Percentiles rank a stretch among this genome's conserved stretches.
Conservation (phyloP, 2,113 vertebrate genomes). For the Fregetta grallaria region DNA sequence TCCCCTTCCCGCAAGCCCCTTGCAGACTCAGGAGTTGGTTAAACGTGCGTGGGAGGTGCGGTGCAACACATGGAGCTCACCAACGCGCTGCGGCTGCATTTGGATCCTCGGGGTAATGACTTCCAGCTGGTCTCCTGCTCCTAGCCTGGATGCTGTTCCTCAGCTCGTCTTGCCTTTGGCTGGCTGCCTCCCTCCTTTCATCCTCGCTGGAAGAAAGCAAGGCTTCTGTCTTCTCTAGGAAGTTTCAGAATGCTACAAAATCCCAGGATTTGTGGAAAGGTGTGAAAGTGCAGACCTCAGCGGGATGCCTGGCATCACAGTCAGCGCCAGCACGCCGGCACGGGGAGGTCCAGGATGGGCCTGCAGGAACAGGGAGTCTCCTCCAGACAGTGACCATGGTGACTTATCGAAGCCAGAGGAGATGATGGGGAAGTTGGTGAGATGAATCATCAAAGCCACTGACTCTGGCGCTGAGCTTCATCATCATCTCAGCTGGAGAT, state of each 20-base stretch:
- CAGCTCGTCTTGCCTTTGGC: not conserved
- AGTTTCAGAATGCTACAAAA: not conserved
- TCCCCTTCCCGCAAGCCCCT: not conserved
- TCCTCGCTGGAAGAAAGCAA: not conserved
- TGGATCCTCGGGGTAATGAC: not conserved
- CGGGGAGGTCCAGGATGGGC: too few relatives aligned
- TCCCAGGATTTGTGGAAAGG: not conserved
- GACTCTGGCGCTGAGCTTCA: not conserved
- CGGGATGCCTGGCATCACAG: not conserved
- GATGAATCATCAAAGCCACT: not conserved
- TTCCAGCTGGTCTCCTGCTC: not conserved
- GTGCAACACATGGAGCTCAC: not conserved
- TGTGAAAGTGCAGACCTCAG: not conserved
- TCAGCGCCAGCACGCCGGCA: accelerated
- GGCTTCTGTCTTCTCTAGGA: not conserved
- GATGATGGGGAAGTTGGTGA: not conserved
- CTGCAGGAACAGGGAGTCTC: not conserved
- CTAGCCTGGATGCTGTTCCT: not conserved
- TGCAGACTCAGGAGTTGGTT: not conserved
- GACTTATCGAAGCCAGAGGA: not conserved
- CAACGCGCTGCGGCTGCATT: not conserved
- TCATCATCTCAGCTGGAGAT: not conserved
- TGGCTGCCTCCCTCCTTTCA: not conserved
- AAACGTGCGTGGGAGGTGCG: not conserved
- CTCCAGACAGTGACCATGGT: not conserved